Percentiles rank a stretch among this genome's conserved stretches.
phyloP scores from a whole-genome alignment of 2,113 vertebrate species.

The Neotoma lepida region DNA sequence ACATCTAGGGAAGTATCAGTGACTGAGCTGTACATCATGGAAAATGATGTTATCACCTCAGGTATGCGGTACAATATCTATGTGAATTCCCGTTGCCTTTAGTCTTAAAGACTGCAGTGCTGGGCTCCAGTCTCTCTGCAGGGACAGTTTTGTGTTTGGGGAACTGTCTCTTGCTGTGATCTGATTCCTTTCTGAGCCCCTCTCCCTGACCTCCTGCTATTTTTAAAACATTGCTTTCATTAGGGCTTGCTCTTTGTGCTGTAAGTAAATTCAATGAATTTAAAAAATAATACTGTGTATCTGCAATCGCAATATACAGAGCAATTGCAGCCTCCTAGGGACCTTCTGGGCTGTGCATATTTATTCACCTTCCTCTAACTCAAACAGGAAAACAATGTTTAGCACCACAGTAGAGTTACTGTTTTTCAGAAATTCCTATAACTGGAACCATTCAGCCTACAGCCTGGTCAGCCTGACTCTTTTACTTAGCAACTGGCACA shows the following conservation, averaged over 20 bases:
- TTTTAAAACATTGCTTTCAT: background rate
- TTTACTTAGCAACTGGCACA: background rate
- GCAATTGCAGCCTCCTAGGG: background rate
- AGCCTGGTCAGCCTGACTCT: background rate
- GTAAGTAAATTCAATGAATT: background rate
- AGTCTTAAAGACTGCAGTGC: background rate
- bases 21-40: background rate
- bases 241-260: background rate
- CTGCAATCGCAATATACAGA: background rate
- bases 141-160: background rate
- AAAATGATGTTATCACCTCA: background rate
- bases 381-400: background rate
- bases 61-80: accelerated
- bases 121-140: background rate
- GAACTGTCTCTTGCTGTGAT: background rate
- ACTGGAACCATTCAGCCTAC: background rate
- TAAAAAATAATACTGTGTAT: background rate
- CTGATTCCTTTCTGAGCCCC: background rate
- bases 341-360: background rate
- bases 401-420: background rate
- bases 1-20: background rate
- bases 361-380: background rate
- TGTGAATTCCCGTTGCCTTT: background rate
- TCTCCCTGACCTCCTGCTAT: background rate
- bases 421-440: background rate